phyloP scores from a whole-genome alignment of 2,797 vertebrate species.

The Borostomias antarcticus region DNA sequence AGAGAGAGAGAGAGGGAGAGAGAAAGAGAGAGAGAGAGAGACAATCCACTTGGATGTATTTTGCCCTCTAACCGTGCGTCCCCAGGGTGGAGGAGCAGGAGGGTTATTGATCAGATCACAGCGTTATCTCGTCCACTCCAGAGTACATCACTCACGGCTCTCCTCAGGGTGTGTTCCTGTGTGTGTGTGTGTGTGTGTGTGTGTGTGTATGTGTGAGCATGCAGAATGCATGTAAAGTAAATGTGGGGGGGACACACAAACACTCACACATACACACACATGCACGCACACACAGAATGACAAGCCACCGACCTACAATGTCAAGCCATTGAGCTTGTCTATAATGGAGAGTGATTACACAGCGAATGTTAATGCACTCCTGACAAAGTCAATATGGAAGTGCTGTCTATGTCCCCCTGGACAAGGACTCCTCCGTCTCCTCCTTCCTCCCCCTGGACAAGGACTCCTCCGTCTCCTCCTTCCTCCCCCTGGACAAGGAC shows the following conservation, averaged over 20 bases:
- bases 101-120: slow-evolving; percentile 65
- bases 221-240: background rate
- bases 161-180: slow-evolving; percentile 33
- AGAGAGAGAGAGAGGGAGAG: slow-evolving; percentile 13
- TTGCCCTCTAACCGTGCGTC: slow-evolving; percentile 55
- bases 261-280: slow-evolving; percentile 26
- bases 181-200: slow-evolving; percentile 5
- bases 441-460: too few relatives aligned
- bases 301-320: slow-evolving; percentile 55
- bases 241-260: slow-evolving; percentile 16
- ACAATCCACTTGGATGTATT: slow-evolving; percentile 57
- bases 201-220: slow-evolving; percentile 13
- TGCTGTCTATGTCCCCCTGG: slow-evolving; percentile 38
- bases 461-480: too few relatives aligned
- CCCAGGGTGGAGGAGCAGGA: slow-evolving; percentile 44
- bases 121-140: slow-evolving; percentile 56
- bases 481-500: too few relatives aligned
- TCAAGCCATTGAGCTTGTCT: slow-evolving; percentile 52
- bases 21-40: slow-evolving; percentile 41
- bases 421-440: slow-evolving; percentile 6
- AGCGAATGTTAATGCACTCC: slow-evolving; percentile 55
- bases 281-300: slow-evolving; percentile 33
- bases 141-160: slow-evolving; percentile 58
- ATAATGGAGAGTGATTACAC: slow-evolving; percentile 62
- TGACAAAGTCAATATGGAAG: slow-evolving; percentile 21